Percentiles rank a stretch among this genome's conserved stretches.
phyloP scores from a whole-genome alignment of 2,113 vertebrate genomes.

The Tenrec ecaudatus region DNA sequence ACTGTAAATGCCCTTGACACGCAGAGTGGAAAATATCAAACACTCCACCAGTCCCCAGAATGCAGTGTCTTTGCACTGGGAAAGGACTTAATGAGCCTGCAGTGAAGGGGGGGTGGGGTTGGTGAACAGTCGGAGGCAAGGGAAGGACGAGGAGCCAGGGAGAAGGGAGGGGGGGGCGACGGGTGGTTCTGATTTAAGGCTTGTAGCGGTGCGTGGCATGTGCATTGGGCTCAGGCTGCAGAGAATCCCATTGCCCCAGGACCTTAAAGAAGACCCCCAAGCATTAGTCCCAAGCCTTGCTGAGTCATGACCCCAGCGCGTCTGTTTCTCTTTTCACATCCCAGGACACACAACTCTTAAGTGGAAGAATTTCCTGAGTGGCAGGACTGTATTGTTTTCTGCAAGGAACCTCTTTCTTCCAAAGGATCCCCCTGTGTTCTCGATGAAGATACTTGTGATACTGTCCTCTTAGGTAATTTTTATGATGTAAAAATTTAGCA shows the following conservation, averaged over 20 bases:
- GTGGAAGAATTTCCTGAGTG: conserved; percentile 67
- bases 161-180: conserved; percentile 66
- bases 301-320: conserved; percentile 66
- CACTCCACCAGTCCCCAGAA: conserved; percentile 86
- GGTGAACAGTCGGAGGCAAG: conserved; percentile 54
- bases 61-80: conserved; percentile 80
- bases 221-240: conserved; percentile 77
- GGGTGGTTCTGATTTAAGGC: conserved; percentile 87
- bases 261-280: conserved; percentile 65
- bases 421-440: neutral
- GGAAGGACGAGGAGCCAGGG: conserved; percentile 48
- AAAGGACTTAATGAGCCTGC: conserved; percentile 87
- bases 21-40: conserved; percentile 98
- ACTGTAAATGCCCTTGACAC: conserved; percentile 98
- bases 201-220: conserved; percentile 48
- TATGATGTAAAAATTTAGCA: neutral
- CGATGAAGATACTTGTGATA: neutral
- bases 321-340: conserved; percentile 34
- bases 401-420: neutral
- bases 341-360: conserved; percentile 37
- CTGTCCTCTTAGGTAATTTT: neutral
- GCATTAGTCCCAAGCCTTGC: conserved; percentile 69
- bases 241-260: conserved; percentile 69
- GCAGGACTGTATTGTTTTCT: conserved; percentile 53
- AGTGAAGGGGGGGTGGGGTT: conserved; percentile 32